Conservation (phyloP, 2,888 invertebrate species). For the Agrotis exclamationis region DNA sequence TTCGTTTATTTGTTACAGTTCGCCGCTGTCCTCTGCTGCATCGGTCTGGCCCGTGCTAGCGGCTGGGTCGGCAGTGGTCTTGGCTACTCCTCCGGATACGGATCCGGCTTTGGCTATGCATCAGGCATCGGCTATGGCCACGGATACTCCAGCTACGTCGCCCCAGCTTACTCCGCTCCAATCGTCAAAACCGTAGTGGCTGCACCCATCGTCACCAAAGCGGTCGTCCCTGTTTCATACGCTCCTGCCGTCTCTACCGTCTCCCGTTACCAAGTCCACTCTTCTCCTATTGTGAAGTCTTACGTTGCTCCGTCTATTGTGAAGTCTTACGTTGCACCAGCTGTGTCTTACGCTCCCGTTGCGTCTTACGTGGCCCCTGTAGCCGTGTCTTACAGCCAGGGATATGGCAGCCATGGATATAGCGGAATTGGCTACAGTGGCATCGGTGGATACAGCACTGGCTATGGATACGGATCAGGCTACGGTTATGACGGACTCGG, state of each 20-base stretch:
- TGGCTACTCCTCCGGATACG: constrained; percentile 66
- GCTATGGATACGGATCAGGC: constrained; percentile 52
- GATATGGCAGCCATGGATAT: constrained; percentile 43
- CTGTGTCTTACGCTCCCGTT: constrained; percentile 51
- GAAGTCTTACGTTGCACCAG: constrained; percentile 61
- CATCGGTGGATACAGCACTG: constrained; percentile 35
- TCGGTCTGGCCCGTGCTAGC: constrained; percentile 75
- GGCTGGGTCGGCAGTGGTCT: constrained; percentile 70
- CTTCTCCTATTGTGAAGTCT: constrained; percentile 63
- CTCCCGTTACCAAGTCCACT: constrained; percentile 77
- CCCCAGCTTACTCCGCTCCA: constrained; percentile 70
- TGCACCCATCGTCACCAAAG: constrained; percentile 67
- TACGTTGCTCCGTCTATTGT: constrained; percentile 60
- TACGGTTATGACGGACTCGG: constrained; percentile 17
- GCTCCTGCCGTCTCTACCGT: constrained; percentile 75
- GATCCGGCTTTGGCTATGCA: constrained; percentile 66
- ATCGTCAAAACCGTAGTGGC: constrained; percentile 59
- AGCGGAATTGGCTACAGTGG: constrained; percentile 24
- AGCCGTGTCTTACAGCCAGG: constrained; percentile 47
- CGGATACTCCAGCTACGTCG: constrained; percentile 68
- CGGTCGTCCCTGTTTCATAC: constrained; percentile 70
- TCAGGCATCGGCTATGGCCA: constrained; percentile 67
- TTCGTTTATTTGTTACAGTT: constrained; percentile 69
- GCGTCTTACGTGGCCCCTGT: constrained; percentile 58
- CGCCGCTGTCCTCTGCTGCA: constrained; percentile 73